Percentiles rank a stretch among this genome's conserved stretches.
Conservation (phyloP, 1,140 invertebrate species). For the Hyles vespertilio region DNA sequence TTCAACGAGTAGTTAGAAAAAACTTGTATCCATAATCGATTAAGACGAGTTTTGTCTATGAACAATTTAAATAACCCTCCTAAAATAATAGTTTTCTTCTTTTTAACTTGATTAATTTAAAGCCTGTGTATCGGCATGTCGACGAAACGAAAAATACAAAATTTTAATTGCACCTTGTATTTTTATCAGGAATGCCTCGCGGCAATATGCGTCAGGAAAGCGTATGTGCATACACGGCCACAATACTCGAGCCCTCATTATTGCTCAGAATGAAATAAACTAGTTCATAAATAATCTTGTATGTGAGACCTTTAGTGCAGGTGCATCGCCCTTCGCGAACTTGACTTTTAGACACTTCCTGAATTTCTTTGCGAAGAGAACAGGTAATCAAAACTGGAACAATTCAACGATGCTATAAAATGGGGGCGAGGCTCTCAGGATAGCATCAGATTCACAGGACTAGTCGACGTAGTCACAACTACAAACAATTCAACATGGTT, state of each 20-base stretch:
- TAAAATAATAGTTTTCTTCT: no score
- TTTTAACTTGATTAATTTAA: no score
- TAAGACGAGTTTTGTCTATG: no score
- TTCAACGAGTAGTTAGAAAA: no score
- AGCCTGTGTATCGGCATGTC: no score
- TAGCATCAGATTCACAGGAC: slow-evolving; percentile 41
- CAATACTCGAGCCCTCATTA: neutral
- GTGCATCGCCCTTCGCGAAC: slow-evolving; percentile 45
- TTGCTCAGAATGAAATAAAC: slow-evolving; percentile 2
- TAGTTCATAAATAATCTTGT: slow-evolving; percentile 11
- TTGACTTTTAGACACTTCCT: slow-evolving; percentile 67
- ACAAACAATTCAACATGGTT: slow-evolving; percentile 35
- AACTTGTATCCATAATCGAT: no score
- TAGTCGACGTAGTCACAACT: slow-evolving; percentile 46
- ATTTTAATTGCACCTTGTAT: no score
- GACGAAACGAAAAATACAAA: no score
- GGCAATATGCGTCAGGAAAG: no score
- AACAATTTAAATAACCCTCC: no score
- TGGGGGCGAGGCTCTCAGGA: slow-evolving; percentile 11
- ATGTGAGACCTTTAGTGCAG: slow-evolving; percentile 31
- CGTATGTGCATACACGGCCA: no score
- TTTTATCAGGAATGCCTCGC: no score
- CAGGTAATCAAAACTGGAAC: slow-evolving; percentile 51
- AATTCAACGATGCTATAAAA: slow-evolving; percentile 41
- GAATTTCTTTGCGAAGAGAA: slow-evolving; percentile 50